Conservation (phyloP, 2,888 invertebrate species). For the Onchidella celtica region DNA sequence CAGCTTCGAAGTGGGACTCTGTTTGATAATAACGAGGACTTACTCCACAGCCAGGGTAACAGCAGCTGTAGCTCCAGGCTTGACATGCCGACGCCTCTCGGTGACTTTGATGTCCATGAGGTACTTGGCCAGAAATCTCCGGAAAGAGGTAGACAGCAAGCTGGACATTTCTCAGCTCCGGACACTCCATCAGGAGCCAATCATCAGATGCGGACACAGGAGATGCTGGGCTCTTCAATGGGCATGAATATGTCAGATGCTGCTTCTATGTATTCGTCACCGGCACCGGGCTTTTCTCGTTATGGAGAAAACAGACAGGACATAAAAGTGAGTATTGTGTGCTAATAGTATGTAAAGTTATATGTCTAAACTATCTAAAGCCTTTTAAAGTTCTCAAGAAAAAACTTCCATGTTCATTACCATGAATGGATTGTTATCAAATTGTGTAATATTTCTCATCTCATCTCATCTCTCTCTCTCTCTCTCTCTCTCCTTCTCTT, state of each 20-base stretch:
- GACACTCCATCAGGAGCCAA: slow-evolving; percentile 6
- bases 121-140: slow-evolving; percentile 6
- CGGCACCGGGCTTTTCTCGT: background rate
- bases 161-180: background rate
- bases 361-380: too few relatives aligned
- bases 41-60: background rate
- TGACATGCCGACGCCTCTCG: background rate
- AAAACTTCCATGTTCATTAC: too few relatives aligned
- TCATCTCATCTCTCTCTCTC: background rate
- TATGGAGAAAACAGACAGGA: too few relatives aligned
- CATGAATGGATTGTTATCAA: too few relatives aligned
- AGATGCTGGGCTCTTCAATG: background rate
- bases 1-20: slow-evolving; percentile 1
- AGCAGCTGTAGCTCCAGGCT: slow-evolving; percentile 15
- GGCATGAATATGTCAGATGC: background rate
- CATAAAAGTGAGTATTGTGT: too few relatives aligned
- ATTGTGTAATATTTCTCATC: too few relatives aligned
- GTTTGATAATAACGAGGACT: background rate
- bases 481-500: background rate
- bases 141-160: background rate
- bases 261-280: background rate
- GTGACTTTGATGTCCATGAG: background rate
- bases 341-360: too few relatives aligned
- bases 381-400: too few relatives aligned
- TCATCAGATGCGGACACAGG: background rate